Evolutionary conservation across 2,113 vertebrate genomes (phyloP).

Genomic region (Mastomys natalensis): DNA sequence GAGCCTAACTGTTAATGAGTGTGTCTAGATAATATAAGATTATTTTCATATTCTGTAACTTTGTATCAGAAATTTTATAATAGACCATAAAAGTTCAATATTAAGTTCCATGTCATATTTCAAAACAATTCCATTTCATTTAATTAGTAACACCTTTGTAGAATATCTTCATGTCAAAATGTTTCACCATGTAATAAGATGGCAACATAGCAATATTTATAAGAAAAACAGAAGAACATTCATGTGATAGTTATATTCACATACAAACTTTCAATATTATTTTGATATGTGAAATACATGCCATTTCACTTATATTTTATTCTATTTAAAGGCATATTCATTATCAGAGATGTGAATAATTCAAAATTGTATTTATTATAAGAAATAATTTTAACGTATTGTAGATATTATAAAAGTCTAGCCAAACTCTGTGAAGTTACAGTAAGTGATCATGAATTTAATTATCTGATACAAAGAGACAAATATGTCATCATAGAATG

Average conservation of each 20-base stretch:
- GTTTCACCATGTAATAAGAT: not conserved
- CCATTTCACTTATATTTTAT: constrained; percentile 13
- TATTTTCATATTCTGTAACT: not conserved
- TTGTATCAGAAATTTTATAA: not conserved
- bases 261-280: not conserved
- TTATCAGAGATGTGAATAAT: constrained; percentile 18
- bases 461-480: not conserved
- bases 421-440: constrained; percentile 27
- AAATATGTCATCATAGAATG: not conserved
- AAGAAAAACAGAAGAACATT: constrained; percentile 6
- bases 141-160: constrained; percentile 6
- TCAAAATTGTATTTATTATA: constrained; percentile 24
- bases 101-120: not conserved
- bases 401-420: not conserved
- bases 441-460: constrained; percentile 31
- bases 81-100: not conserved
- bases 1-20: not conserved
- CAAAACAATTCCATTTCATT: not conserved
- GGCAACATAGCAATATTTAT: not conserved
- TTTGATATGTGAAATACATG: not conserved
- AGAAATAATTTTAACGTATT: not conserved
- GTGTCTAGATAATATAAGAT: not conserved
- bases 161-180: constrained; percentile 13
- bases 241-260: not conserved
- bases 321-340: not conserved